Evolutionary conservation across 2,113 vertebrate species (phyloP).

Genomic region (Thomomys bottae): DNA sequence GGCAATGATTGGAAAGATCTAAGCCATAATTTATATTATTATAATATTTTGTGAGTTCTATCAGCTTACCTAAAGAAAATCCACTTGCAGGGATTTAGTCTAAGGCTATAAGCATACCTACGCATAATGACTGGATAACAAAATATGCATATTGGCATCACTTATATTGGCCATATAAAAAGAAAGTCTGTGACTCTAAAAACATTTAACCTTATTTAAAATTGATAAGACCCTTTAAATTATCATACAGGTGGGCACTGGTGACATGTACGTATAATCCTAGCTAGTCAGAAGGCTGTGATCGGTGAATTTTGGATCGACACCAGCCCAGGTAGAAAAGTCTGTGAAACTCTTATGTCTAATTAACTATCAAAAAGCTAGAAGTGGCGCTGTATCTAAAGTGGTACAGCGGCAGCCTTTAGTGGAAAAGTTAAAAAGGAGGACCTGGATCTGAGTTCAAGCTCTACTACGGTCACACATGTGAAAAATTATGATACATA

Average conservation of each 20-base stretch:
- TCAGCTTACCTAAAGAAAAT: constrained; percentile 21
- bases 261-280: too few relatives aligned
- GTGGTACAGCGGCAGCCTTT: too few relatives aligned
- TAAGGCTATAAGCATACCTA: constrained; percentile 27
- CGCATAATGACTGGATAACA: not conserved
- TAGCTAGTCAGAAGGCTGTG: too few relatives aligned
- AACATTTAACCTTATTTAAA: constrained; percentile 8
- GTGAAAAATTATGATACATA: not conserved
- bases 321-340: too few relatives aligned
- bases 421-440: too few relatives aligned
- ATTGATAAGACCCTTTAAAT: not conserved
- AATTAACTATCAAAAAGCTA: too few relatives aligned
- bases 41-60: constrained; percentile 11
- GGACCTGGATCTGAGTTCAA: too few relatives aligned
- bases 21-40: constrained; percentile 26
- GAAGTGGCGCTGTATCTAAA: too few relatives aligned
- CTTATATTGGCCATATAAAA: not conserved
- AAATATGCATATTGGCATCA: not conserved
- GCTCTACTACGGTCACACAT: too few relatives aligned
- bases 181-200: constrained; percentile 20
- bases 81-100: constrained; percentile 2
- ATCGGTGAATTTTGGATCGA: too few relatives aligned
- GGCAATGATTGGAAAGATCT: not conserved
- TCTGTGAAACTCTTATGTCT: too few relatives aligned
- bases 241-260: too few relatives aligned